These are phyloP conservation scores for Aradophagus sp. DNA, from an alignment of 1,140 invertebrate genomes.

Conservation along the genomic window DNA sequence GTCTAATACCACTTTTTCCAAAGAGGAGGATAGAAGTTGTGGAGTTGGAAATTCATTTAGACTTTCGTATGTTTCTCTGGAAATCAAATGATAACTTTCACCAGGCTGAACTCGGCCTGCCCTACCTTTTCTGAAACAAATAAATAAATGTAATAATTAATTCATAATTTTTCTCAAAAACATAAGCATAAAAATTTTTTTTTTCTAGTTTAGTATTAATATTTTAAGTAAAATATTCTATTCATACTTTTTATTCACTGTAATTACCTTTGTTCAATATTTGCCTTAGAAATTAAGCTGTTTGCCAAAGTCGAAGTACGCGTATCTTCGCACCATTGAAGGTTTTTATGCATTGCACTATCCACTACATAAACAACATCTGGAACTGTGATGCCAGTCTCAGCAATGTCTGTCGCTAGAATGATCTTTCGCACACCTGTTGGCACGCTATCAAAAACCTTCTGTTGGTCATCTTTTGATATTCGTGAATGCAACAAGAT, in stretches of 20 bases:
- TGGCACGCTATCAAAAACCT: conserved; percentile 79
- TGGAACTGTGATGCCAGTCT: conserved; percentile 96
- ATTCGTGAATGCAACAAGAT: conserved; percentile 83
- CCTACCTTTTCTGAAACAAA: conserved; percentile 75
- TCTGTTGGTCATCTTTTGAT: conserved; percentile 80
- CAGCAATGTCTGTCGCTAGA: conserved; percentile 96
- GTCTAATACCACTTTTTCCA: conserved; percentile 80
- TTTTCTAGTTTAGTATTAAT: too few relatives aligned
- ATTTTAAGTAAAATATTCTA: too few relatives aligned
- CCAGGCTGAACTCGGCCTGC: conserved; percentile 84
- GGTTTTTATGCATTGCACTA: conserved; percentile 59
- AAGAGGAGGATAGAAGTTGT: conserved; percentile 78
- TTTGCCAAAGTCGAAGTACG: conserved; percentile 60
- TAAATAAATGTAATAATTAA: conserved; percentile 8
- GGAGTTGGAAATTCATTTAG: conserved; percentile 72
- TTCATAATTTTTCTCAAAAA: too few relatives aligned
- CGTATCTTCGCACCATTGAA: conserved; percentile 65
- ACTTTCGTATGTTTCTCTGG: conserved; percentile 70
- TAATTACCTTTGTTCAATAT: conserved; percentile 77
- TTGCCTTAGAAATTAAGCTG: conserved; percentile 78
- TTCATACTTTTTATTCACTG: background rate
- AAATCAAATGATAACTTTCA: conserved; percentile 86
- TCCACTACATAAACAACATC: conserved; percentile 88
- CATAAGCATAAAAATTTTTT: too few relatives aligned
- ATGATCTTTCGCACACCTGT: conserved; percentile 86